Evolutionary conservation across 2,797 vertebrate genomes (phyloP).

Genomic region (Ispidina lecontei): DNA sequence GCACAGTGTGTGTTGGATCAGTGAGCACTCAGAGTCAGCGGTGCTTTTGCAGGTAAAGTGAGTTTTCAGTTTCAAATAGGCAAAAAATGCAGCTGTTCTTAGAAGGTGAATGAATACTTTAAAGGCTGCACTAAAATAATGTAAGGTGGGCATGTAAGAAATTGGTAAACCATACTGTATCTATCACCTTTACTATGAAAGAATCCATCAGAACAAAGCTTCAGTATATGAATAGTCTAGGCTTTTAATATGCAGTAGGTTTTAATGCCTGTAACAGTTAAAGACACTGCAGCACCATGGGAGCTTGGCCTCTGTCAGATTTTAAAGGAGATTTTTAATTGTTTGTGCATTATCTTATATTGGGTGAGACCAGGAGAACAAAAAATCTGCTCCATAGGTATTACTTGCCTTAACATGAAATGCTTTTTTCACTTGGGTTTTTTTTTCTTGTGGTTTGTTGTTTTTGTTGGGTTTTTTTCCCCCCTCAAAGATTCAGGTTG

Average conservation of each 20-base stretch:
- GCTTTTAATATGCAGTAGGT: background rate
- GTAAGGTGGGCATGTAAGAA: background rate
- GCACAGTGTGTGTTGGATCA: background rate
- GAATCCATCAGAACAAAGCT: background rate
- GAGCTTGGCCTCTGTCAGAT: background rate
- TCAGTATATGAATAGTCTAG: background rate
- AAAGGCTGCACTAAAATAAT: background rate
- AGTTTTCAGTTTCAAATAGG: background rate
- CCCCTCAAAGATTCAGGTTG: conserved; percentile 76
- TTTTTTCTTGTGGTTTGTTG: background rate
- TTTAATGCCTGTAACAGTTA: background rate
- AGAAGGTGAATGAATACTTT: background rate
- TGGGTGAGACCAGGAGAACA: background rate
- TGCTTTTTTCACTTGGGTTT: background rate
- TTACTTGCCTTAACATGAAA: background rate
- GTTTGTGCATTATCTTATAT: background rate
- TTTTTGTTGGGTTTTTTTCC: background rate
- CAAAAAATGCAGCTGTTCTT: background rate
- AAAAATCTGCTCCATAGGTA: background rate
- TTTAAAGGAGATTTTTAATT: background rate
- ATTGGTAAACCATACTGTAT: background rate
- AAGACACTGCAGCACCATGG: background rate
- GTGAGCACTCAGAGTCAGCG: background rate
- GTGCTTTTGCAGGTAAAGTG: background rate
- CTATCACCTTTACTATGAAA: background rate